Evolutionary conservation across 2,797 vertebrate species (phyloP).

Genomic region (Manis crassicaudata): DNA sequence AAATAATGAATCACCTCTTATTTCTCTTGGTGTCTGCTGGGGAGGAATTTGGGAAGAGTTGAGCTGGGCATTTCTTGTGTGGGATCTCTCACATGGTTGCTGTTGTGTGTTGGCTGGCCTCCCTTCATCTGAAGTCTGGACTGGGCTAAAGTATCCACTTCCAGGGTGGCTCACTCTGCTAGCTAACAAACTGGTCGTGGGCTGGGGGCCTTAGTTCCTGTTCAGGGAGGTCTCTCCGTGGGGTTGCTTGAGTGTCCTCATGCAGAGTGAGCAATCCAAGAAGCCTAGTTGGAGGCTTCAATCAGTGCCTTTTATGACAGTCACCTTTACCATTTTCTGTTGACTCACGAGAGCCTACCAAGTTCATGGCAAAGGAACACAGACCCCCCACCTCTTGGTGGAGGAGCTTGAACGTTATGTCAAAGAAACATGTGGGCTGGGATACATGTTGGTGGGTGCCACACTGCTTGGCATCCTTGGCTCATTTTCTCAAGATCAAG

Average conservation of each 20-base stretch:
- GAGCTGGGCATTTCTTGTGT: neutral
- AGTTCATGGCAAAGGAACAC: neutral
- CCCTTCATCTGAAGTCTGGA: neutral
- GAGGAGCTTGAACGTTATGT: neutral
- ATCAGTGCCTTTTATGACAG: neutral
- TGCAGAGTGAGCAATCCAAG: neutral
- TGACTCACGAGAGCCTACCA: neutral
- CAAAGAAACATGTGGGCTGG: neutral
- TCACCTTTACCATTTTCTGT: neutral
- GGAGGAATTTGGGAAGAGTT: neutral
- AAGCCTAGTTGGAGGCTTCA: neutral
- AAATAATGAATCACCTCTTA: neutral
- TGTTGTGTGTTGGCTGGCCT: neutral
- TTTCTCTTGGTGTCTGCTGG: neutral
- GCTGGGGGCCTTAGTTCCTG: neutral
- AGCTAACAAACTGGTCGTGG: neutral
- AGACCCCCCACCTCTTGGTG: neutral
- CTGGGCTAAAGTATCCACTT: neutral
- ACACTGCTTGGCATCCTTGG: neutral
- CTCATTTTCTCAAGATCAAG: neutral
- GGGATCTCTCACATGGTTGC: neutral
- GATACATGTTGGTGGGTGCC: neutral
- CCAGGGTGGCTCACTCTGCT: neutral
- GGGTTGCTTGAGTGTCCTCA: neutral
- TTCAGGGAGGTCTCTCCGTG: neutral